These are phyloP conservation scores for Ochropleura plecta DNA, from an alignment of 2,888 invertebrate genomes.

Conservation along the genomic window DNA sequence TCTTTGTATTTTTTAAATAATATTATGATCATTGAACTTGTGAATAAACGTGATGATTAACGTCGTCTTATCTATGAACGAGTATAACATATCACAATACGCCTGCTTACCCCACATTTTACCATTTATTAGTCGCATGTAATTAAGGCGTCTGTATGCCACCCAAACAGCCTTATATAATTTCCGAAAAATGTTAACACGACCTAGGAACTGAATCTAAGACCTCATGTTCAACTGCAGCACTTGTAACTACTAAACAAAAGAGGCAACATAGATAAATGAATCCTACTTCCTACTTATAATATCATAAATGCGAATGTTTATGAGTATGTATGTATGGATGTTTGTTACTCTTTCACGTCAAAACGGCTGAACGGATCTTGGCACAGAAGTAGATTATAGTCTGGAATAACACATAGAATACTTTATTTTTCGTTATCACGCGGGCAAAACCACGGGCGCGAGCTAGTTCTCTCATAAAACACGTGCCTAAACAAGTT, in stretches of 20 bases:
- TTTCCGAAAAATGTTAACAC: neutral
- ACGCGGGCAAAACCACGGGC: neutral
- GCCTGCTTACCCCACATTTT: neutral
- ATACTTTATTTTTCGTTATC: no score
- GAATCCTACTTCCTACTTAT: no score
- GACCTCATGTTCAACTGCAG: neutral
- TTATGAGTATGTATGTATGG: no score
- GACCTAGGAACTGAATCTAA: neutral
- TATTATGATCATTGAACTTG: slow-evolving; percentile 1
- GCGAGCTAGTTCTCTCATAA: neutral
- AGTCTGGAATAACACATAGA: no score
- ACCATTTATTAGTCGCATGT: neutral
- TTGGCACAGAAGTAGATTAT: no score
- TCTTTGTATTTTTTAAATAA: neutral
- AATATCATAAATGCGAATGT: no score
- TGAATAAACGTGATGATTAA: neutral
- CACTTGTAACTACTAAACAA: neutral
- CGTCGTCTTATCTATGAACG: neutral
- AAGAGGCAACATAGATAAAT: neutral
- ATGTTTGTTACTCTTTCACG: no score
- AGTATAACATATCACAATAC: neutral
- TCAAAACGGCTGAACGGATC: no score
- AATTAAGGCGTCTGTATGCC: neutral
- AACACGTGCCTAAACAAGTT: neutral
- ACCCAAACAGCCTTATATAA: neutral